Conservation (phyloP, 2,888 invertebrate species). For the Pyrrhia umbra region DNA sequence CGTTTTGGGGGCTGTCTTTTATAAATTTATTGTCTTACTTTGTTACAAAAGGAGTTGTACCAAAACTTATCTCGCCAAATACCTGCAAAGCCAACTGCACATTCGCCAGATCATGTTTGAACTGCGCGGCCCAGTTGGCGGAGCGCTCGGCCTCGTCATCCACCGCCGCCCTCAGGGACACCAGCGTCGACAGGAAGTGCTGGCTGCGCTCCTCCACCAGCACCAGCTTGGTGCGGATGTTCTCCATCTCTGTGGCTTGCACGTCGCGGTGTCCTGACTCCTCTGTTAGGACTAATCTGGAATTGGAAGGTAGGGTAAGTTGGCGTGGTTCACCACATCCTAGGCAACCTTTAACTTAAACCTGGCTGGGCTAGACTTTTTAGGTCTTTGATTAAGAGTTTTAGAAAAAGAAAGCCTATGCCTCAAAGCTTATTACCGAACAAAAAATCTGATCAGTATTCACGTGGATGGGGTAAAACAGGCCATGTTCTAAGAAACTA, state of each 20-base stretch:
- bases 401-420: no score
- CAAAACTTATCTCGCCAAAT: conserved; percentile 4
- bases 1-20: no score
- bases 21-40: no score
- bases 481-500: no score
- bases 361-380: no score
- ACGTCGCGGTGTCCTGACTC: conserved; percentile 80
- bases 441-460: no score
- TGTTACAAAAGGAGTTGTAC: no score
- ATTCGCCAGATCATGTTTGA: conserved; percentile 88
- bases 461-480: not conserved
- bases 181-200: conserved; percentile 84
- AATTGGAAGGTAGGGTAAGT: conserved; percentile 1
- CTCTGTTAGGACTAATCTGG: conserved; percentile 79
- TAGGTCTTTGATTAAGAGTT: no score
- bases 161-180: conserved; percentile 83
- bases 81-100: conserved; percentile 87
- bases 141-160: conserved; percentile 88
- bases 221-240: conserved; percentile 81
- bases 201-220: conserved; percentile 84
- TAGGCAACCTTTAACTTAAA: no score
- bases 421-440: no score
- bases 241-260: conserved; percentile 82
- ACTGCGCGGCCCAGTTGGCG: conserved; percentile 87
- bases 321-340: no score